A percentile compares a stretch with the other conserved stretches of the same genome.
phyloP scores from a whole-genome alignment of 1,140 invertebrate genomes.

The Kradibia gibbosae region DNA sequence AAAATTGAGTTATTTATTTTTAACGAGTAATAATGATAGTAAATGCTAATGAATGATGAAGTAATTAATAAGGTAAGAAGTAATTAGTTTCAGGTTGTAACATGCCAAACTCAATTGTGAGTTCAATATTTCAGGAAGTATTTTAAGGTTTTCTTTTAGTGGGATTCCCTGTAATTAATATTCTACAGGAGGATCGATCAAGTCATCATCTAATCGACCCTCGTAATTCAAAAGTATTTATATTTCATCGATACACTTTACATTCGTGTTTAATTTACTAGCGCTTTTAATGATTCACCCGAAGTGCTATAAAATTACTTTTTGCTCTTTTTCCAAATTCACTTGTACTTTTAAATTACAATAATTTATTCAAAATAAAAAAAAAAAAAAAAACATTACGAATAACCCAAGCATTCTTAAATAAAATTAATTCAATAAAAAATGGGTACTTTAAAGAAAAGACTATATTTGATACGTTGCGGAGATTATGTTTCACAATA shows the following conservation, averaged over 20 bases:
- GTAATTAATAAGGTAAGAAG: no score
- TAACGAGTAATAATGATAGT: no score
- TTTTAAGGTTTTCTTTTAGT: constrained; percentile 55
- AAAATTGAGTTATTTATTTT: no score
- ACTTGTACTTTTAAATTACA: no score
- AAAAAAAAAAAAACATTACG: no score
- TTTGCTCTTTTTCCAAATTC: neutral
- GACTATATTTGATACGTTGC: no score
- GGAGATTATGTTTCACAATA: no score
- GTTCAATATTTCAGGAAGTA: constrained; percentile 26
- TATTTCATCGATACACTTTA: neutral
- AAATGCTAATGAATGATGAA: no score
- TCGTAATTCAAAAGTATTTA: constrained; percentile 10
- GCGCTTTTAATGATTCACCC: constrained; percentile 13
- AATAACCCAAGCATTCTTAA: no score
- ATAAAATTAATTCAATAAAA: no score
- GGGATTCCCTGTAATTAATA: constrained; percentile 72
- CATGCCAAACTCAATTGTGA: constrained; percentile 9
- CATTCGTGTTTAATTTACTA: neutral
- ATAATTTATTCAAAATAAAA: no score
- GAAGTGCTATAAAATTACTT: neutral
- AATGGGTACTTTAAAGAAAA: no score
- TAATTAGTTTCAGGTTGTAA: constrained; percentile 1
- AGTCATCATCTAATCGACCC: constrained; percentile 1
- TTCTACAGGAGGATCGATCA: constrained; percentile 49